Base-by-base conservation (phyloP, 1,140 invertebrate species). In the Zaprionus lachaisei region DNA sequence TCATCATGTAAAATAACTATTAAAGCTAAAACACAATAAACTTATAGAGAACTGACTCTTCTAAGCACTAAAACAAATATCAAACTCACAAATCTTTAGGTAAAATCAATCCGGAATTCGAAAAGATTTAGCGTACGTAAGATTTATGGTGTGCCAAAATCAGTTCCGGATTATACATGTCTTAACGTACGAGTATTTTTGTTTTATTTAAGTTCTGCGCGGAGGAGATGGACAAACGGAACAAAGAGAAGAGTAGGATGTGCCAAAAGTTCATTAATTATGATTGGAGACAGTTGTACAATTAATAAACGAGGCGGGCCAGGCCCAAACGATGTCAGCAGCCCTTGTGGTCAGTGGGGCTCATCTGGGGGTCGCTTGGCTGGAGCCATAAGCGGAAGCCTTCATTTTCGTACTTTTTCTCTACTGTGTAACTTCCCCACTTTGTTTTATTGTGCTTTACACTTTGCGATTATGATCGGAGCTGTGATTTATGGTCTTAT, bases 281-380 rank as follows among this genome's bases (percentile, higher is more conserved):
- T 89, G 81, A 89, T 90, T 90, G 84, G 84, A 84, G 84, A 89
- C 84, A 89, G 85, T 84, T 90, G 81, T 81, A 90, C 85, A 90
- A 89, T 89, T 89, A 89, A 89, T 89, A 89, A 89, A 81, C 65
- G 81, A 66, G 79, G 72, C 60, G 58, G 61, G 26, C 56, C 20
- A 58, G 20, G 15, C 20, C 65, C 73, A 31, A 64, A 44, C 58
- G 26, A 61, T 60, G 64, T 77, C 56, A 58, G 65, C 66, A 69
- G 37, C 41, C n/a, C 41, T 68, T 81, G 64, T 77, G 60, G 62
- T 80, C 66, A 31, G n/a, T 63, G 67, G 47, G 60, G 37, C 67
- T 47, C 44, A 47, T 70, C 47, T 22, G 11, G 24, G 51, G 37
- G 57, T 55, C 14, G 31, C 63, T 65, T 64, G 64, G 54, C 60